Evolutionary conservation across 1,140 invertebrate genomes (phyloP).

Genomic region (Meloidogyne exigua): DNA sequence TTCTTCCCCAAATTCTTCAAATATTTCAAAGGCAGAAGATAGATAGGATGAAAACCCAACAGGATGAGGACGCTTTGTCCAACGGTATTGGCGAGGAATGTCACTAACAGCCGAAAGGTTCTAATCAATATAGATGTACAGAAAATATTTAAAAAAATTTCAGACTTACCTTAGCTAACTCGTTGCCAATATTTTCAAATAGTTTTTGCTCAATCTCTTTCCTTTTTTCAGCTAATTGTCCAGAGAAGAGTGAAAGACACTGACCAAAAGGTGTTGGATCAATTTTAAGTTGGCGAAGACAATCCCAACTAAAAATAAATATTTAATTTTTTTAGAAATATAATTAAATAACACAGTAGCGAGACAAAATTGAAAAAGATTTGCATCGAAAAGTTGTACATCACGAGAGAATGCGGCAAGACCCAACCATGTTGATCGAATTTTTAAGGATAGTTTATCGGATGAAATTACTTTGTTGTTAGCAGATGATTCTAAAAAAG

Average conservation of each 20-base stretch:
- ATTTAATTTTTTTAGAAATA: background rate
- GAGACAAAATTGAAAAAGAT: constrained; percentile 36
- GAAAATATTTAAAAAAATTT: background rate
- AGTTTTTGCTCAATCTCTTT: constrained; percentile 33
- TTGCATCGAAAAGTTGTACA: constrained; percentile 29
- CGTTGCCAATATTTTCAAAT: constrained; percentile 10
- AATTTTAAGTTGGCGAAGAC: constrained; percentile 18
- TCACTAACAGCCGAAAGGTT: constrained; percentile 32
- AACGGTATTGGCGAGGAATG: constrained; percentile 50
- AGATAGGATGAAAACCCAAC: constrained; percentile 37
- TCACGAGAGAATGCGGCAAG: constrained; percentile 28
- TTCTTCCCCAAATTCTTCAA: constrained; percentile 33
- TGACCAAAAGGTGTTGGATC: constrained; percentile 40
- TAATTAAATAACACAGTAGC: constrained; percentile 8
- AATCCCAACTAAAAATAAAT: constrained; percentile 17
- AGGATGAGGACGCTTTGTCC: constrained; percentile 44
- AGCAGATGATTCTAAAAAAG: background rate
- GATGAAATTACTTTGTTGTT: background rate
- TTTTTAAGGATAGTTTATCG: background rate
- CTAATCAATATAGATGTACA: background rate
- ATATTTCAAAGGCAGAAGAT: constrained; percentile 33
- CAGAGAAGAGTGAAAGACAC: constrained; percentile 34
- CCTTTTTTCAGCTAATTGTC: constrained; percentile 30
- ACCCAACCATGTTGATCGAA: constrained; percentile 30
- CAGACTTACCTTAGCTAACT: constrained; percentile 7